Evolutionary conservation across 2,888 invertebrate species (phyloP), one percentile per base, ranked within the genome.

Genomic region (Linnaemya tessellans): DNA sequence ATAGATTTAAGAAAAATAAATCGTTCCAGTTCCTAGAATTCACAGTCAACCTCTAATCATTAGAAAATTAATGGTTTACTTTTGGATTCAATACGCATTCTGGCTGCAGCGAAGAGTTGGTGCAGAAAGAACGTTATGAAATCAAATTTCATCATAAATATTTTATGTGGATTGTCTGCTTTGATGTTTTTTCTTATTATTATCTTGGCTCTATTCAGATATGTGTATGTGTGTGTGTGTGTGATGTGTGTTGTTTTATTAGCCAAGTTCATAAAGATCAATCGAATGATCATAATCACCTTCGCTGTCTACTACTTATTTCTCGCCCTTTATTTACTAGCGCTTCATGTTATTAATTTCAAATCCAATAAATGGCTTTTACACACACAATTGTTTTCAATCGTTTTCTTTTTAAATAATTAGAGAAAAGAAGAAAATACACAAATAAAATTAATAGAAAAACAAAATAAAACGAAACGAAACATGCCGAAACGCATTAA

Each of bases 281-380:
- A 30, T 10, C 15, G 9, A 13, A 70, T 35, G 35, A 58, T 46
- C 30, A 38, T 43, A 20, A 46, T 30, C 25, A 25, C 25, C 67
- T 30, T 10, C n/a, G 1, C 38, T 58, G 11, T 41, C 51, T 22
- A 18, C n/a, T 22, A 58, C 62, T 54, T 60, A 41, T 15, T 58
- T 46, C 18, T 67, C 18, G 30, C 9, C 15, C 43, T 51, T 49
- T 35, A 58, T 51, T 70, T 51, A 49, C 71, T 77, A 43, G 18
- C 58, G 60, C 25, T 64, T 58, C 20, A 18, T 54, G 80, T 84
- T 84, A 80, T 80, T 77, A 68, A 80, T 81, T 81, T 80, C 68
- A 78, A 84, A 84, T 68, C 62, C 81, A 84, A 67, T 70, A 74
- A 81, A 84, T 84, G 73, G 13, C 38, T 84, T 46, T 67, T 49